Base-by-base conservation (phyloP, 1,140 invertebrate species). In the Heliothis subflexa region DNA sequence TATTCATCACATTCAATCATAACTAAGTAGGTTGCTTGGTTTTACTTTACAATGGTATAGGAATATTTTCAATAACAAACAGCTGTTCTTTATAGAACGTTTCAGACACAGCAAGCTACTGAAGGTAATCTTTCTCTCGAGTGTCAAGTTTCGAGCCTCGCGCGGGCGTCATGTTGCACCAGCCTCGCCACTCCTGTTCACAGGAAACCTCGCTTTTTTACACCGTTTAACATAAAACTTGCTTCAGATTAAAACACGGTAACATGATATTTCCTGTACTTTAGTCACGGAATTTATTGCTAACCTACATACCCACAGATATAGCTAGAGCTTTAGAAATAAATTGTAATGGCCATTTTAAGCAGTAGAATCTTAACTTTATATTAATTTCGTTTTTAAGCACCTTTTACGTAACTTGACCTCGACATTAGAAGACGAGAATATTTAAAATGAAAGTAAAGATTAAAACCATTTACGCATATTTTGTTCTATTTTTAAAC, bases 81-180 rank as follows among this genome's bases (percentile, higher is more conserved):
- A n/a, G 13, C 33, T 14, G 12, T 70, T 70, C 28, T 55, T 55
- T 54, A 54, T 2, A 71, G 28, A 50, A 33, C 28, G 68, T 71
- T 10, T 50, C 64, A 54, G 52, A 21, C 52, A 47, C 49, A 14
- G 49, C 21, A 33, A 52, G 49, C 9, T 9, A 0, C 33, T 7
- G 11, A 16, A 55, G 21, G 54, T 66, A 66, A 70, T 62, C 50
- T 59, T 82, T 85, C 81, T 81, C 83, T 78, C 81, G 64, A 66
- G 78, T 81, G 52, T 87, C 78, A 49, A 55, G 70, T 87, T 78
- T 55, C 85, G 64, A 52, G 61, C 78, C 25, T 14, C 61, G 61
- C 66, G 75, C 62, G 78, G 50, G 62, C 76, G 83, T 86, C 59
- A 54, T 28, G 70, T 86, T 85, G 55, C 81, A n/a, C n/a, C n/a